phyloP scores from a whole-genome alignment of 2,888 invertebrate species.

The Pollenia griseotomentosa region DNA sequence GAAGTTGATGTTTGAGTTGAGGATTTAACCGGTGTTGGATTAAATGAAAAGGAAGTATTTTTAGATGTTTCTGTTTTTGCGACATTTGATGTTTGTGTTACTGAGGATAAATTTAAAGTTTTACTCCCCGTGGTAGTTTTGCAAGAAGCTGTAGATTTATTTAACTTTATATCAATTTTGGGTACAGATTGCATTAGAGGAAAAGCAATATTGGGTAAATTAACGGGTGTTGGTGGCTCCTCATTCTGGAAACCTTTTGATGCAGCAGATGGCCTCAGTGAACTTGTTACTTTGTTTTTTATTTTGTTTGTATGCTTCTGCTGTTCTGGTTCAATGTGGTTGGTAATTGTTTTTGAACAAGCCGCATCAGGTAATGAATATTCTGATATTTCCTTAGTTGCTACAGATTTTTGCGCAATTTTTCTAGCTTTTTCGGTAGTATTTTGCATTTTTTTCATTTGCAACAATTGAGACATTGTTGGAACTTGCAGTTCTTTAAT shows the following conservation, averaged over 20 bases:
- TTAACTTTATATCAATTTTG: constrained; percentile 81
- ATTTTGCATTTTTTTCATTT: constrained; percentile 87
- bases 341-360: constrained; percentile 20
- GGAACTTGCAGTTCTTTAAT: constrained; percentile 86
- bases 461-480: constrained; percentile 87
- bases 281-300: constrained; percentile 66
- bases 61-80: constrained; percentile 25
- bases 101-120: background rate
- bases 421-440: constrained; percentile 86
- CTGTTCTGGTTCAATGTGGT: constrained; percentile 49
- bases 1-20: background rate
- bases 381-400: constrained; percentile 38
- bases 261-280: constrained; percentile 74
- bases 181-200: constrained; percentile 82
- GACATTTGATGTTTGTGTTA: constrained; percentile 4
- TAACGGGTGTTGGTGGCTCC: constrained; percentile 84
- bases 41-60: constrained; percentile 46
- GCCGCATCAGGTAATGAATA: constrained; percentile 50
- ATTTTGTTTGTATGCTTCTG: constrained; percentile 74
- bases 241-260: constrained; percentile 80
- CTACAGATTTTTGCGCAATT: constrained; percentile 82
- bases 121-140: background rate
- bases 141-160: constrained; percentile 70
- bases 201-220: constrained; percentile 85
- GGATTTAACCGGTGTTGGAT: background rate